Evolutionary conservation across 1,140 invertebrate genomes (phyloP).

Genomic region (Drosophila teissieri): DNA sequence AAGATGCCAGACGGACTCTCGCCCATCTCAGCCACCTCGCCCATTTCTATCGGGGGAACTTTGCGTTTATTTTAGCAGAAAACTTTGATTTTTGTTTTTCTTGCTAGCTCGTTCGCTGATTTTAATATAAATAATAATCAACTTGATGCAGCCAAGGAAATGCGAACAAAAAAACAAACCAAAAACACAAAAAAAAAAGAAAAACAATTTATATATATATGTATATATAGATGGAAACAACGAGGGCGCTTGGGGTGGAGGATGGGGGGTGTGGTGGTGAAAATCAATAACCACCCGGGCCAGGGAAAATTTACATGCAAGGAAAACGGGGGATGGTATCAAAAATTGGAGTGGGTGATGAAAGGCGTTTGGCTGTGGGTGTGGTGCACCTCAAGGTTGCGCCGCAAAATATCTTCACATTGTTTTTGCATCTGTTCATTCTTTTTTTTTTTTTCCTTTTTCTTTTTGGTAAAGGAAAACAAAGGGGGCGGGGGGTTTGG

Average conservation of each 20-base stretch:
- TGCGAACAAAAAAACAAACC: constrained; percentile 12
- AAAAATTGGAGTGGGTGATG: constrained; percentile 7
- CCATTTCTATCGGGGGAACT: not conserved
- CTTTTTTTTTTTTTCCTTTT: not conserved
- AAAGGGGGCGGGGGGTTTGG: constrained; percentile 2
- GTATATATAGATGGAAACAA: constrained; percentile 20
- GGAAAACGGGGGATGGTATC: not conserved
- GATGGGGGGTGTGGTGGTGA: constrained; percentile 14
- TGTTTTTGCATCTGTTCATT: constrained; percentile 20
- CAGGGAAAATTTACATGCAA: constrained; percentile 48
- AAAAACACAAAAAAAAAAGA: constrained; percentile 2
- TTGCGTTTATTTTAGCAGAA: constrained; percentile 15
- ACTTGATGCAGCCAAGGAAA: constrained; percentile 32
- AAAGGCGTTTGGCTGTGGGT: constrained; percentile 7
- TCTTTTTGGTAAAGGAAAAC: not conserved
- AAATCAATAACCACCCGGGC: constrained; percentile 76
- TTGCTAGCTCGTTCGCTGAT: constrained; percentile 49
- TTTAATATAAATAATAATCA: constrained; percentile 78
- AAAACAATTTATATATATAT: not conserved
- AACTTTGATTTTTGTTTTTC: constrained; percentile 40
- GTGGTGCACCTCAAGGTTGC: constrained; percentile 57
- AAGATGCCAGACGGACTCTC: not conserved
- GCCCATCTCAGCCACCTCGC: not conserved
- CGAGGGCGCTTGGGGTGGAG: not conserved
- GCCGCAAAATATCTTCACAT: constrained; percentile 46